Base-by-base conservation (phyloP, 2,797 vertebrate genomes). In the Sebastes trivittatus region DNA sequence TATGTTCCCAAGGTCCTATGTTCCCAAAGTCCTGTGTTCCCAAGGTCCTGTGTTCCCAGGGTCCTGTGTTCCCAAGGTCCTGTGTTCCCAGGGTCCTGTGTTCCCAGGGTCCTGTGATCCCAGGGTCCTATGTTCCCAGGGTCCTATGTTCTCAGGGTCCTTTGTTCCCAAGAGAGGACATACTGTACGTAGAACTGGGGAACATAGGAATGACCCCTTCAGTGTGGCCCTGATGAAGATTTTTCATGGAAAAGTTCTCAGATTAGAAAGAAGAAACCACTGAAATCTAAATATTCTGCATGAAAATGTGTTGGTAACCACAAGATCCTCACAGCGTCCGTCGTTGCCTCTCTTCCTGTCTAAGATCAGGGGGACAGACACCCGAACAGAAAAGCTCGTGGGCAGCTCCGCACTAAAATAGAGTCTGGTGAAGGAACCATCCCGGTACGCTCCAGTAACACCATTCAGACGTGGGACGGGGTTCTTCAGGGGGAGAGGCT, bases 361-460 rank as follows among this genome's bases (percentile, higher is more conserved):
- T 59, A 77, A 99, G 98, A 98, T 84, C 97, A 97, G 78, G 97
- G 97, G 1, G 98, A 98, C 92, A 94, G 97, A 58, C 97, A 97
- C 25, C 97, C 97, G 0, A 98, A 98, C 90, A 95, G 97, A 13
- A 99, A 98, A 78, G 97, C 98, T 0, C 94, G 98, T 1, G 98
- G 98, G 0, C 97, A 98, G 87, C 96, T 99, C 4, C 95, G 98
- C 66, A 98, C 97, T 1, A 99, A 99, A 60, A 98, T 99, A 0
- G 97, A 99, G 85, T 98, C 98, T 0, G 98, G 98, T 0, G 98
- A 99, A 89, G 98, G 98, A 20, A 99, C 98, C 4, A 98, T 99
- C 85, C 98, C 98, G 0, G 98, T 99, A 7, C 94, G 96, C 60
- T 96, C 97, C 16, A 97, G 94, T 0, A 96, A 95, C 78, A 97